phyloP scores from a whole-genome alignment of 2,797 vertebrate species.

The Cynopterus sphinx region DNA sequence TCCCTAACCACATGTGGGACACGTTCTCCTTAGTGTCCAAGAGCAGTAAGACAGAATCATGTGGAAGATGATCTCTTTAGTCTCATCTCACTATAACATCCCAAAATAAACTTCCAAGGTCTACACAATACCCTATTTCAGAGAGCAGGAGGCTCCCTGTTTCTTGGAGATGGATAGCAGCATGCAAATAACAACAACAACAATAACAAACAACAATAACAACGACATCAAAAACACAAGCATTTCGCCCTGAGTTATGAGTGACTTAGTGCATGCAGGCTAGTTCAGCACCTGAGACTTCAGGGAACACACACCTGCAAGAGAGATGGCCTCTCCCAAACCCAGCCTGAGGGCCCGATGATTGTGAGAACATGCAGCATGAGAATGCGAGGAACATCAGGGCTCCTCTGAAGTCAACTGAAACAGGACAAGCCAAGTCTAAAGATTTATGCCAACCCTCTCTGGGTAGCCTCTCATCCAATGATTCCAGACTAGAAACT shows the following conservation, averaged over 20 bases:
- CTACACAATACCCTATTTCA: not conserved
- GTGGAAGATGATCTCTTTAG: not conserved
- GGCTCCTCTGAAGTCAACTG: not conserved
- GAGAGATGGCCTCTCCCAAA: rapidly evolving
- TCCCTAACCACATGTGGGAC: not conserved
- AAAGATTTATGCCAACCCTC: not conserved
- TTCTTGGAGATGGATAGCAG: not conserved
- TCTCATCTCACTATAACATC: not conserved
- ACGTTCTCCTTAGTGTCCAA: not conserved
- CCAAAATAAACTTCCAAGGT: too few species aligned
- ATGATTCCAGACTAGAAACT: not conserved
- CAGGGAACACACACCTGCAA: not conserved
- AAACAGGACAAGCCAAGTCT: not conserved
- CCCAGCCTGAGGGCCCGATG: not conserved
- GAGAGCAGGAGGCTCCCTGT: not conserved
- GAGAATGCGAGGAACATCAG: not conserved
- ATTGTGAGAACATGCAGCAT: not conserved
- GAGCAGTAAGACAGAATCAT: not conserved
- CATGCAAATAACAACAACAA: not conserved
- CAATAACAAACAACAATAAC: not conserved
- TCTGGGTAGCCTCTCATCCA: not conserved
- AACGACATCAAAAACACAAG: not conserved
- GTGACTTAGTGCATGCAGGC: not conserved
- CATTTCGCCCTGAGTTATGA: not conserved
- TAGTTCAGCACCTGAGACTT: not conserved